These are phyloP conservation scores for Hypselothyrea guttata DNA, from an alignment of 2,888 invertebrate species.

Conservation along the genomic window DNA sequence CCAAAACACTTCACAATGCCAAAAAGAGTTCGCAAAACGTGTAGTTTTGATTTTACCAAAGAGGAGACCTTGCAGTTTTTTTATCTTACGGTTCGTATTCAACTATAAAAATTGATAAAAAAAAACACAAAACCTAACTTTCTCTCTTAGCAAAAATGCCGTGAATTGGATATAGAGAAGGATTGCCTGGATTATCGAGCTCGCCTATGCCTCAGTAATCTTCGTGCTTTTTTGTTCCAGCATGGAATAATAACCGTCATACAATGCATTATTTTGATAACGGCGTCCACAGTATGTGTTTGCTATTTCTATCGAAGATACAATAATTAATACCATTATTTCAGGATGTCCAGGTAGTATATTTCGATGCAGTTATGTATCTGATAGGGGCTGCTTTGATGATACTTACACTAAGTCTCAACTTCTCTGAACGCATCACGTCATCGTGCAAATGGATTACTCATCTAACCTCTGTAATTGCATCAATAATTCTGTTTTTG, in stretches of 20 bases:
- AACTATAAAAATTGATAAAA: too few species aligned
- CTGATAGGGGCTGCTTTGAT: background rate
- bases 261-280: conserved; percentile 30
- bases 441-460: conserved; percentile 15
- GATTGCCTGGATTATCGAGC: conserved; percentile 39
- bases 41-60: too few species aligned
- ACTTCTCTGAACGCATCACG: conserved; percentile 18
- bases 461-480: conserved; percentile 25
- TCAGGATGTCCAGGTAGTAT: conserved; percentile 18
- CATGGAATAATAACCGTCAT: conserved; percentile 20
- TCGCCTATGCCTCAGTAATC: conserved; percentile 28
- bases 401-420: conserved; percentile 24
- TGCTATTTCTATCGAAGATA: background rate
- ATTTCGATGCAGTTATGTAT: conserved; percentile 28
- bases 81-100: too few species aligned
- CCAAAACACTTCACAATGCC: too few species aligned
- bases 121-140: too few species aligned
- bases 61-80: too few species aligned
- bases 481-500: conserved; percentile 5
- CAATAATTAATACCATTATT: background rate
- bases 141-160: conserved; percentile 42
- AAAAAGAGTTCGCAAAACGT: too few species aligned
- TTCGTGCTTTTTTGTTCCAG: conserved; percentile 34
- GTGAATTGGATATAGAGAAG: conserved; percentile 35
- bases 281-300: conserved; percentile 28